Evolutionary conservation across 2,113 vertebrate species (phyloP), one percentile per base, ranked within the genome.

Genomic region (Sakesphorus luctuosus): DNA sequence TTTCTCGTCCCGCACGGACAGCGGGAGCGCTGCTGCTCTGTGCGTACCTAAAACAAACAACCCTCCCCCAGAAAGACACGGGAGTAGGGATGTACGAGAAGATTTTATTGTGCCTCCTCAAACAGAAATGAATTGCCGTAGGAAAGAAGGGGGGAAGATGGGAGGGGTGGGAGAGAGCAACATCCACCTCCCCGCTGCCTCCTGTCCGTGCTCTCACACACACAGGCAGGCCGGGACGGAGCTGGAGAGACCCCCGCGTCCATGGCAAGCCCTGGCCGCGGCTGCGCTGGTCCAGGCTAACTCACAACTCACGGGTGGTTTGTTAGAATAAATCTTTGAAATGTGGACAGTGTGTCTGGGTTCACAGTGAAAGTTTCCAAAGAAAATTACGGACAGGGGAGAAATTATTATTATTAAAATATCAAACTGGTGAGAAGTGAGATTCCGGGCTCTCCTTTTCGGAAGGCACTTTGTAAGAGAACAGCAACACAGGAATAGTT

Each of bases 91-190:
- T 56, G 52, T 63, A 56, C 66, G 8, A 28, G 84, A 55, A 78
- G 82, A 65, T 82, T 94, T 94, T 95, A 94, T 93, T 94, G 78
- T 65, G 66, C 49, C 46, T 94, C 72, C 44, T 79, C 90, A 76
- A 85, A 82, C 62, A 94, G 66, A 76, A 90, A 83, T 26, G 31
- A 79, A 82, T 52, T 65, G 61, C 84, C 5, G 52, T 7, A 38
- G 66, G n/a, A 89, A 38, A 71, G 82, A 62, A 50, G 53, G 40
- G 58, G 26, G 18, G 65, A n/a, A 36, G 7, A 44, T 68, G 49
- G 23, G 23, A 52, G 77, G 44, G 50, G 35, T 35, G 36, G 44
- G 31, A 18, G 11, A 35, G 59, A 63, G 35, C 26, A 82, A 2
- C 17, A 65, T 59, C 14, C 63, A 19, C 31, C 21, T 76, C 49